phyloP scores from a whole-genome alignment of 92 coral and sea anemone genomes.

The Desmophyllum pertusum region DNA sequence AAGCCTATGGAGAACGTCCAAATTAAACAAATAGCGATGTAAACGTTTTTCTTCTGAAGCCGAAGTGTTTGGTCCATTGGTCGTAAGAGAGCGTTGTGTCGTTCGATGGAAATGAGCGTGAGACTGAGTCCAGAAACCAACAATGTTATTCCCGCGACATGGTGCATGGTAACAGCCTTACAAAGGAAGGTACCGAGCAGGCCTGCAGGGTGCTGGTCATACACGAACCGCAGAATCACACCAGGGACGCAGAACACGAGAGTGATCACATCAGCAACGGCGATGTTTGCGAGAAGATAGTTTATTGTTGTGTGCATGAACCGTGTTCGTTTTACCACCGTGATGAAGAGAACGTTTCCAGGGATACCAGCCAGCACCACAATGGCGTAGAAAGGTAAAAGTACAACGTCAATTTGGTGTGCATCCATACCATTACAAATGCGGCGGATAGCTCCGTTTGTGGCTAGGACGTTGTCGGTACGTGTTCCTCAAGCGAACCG shows the following conservation, averaged over 20 bases:
- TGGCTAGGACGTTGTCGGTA: neutral
- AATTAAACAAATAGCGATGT: constrained; percentile 47
- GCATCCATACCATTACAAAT: neutral
- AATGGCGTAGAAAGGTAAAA: constrained; percentile 44
- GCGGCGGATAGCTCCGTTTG: neutral
- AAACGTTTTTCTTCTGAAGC: constrained; percentile 39
- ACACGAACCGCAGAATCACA: constrained; percentile 31
- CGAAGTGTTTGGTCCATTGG: constrained; percentile 45
- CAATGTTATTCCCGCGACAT: constrained; percentile 57
- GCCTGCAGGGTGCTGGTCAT: constrained; percentile 49
- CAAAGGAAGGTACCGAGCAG: constrained; percentile 63
- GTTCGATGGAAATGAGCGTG: constrained; percentile 66
- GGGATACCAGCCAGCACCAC: constrained; percentile 60
- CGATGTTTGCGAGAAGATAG: constrained; percentile 66
- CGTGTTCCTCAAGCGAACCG: neutral
- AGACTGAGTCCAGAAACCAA: constrained; percentile 66
- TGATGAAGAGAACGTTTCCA: constrained; percentile 63
- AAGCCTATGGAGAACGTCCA: constrained; percentile 58
- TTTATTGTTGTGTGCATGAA: constrained; percentile 72
- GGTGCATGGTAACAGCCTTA: constrained; percentile 67
- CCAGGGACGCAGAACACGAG: constrained; percentile 68
- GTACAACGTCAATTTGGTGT: constrained; percentile 11
- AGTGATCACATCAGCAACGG: constrained; percentile 61
- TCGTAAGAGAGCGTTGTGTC: constrained; percentile 64
- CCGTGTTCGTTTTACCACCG: constrained; percentile 55